Conservation (phyloP, 2,888 invertebrate species). For the Priocnemis perturbator region DNA sequence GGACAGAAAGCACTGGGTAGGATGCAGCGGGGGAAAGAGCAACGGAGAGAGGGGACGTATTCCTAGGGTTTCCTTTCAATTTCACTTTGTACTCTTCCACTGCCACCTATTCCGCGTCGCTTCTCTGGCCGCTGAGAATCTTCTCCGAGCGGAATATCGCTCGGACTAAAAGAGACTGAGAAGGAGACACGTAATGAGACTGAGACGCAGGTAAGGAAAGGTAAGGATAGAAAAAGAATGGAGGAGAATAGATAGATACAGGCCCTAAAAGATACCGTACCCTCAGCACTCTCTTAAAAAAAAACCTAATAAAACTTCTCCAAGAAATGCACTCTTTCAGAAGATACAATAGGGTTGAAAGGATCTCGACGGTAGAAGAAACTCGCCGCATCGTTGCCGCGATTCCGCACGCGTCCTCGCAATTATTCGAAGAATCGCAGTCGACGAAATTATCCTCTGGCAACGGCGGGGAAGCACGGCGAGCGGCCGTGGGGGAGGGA, state of each 20-base stretch:
- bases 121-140: slow-evolving; percentile 20
- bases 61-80: slow-evolving; percentile 54
- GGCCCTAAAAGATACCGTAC: too few relatives aligned
- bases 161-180: slow-evolving; percentile 21
- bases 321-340: too few relatives aligned
- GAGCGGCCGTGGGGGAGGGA: too few relatives aligned
- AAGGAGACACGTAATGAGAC: too few relatives aligned
- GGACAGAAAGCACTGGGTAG: slow-evolving; percentile 15
- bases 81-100: slow-evolving; percentile 42
- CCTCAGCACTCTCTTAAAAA: too few relatives aligned
- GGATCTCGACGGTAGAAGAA: too few relatives aligned
- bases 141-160: slow-evolving; percentile 26
- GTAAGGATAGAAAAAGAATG: too few relatives aligned
- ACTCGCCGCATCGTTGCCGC: neutral
- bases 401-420: neutral
- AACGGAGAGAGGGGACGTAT: slow-evolving; percentile 27
- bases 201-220: too few relatives aligned
- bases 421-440: slow-evolving; percentile 26
- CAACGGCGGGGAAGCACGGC: too few relatives aligned
- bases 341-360: too few relatives aligned
- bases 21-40: slow-evolving; percentile 1
- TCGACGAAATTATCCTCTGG: slow-evolving; percentile 6
- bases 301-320: too few relatives aligned
- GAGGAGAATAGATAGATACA: too few relatives aligned
- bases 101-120: slow-evolving; percentile 21